Conservation (phyloP, 2,797 vertebrate genomes). For the Zonotrichia albicollis region DNA sequence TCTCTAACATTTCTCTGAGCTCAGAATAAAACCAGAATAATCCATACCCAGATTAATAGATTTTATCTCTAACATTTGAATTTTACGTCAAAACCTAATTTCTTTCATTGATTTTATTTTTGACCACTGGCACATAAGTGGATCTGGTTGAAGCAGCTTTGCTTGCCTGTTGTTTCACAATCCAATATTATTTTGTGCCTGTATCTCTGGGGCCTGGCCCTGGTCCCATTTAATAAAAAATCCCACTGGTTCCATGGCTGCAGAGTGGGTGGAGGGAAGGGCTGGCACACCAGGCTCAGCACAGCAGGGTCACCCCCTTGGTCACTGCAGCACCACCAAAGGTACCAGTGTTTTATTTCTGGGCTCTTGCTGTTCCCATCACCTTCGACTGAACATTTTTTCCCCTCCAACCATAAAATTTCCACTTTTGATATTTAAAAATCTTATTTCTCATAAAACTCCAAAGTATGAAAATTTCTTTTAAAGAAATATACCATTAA, state of each 20-base stretch:
- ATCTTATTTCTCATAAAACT: slow-evolving; percentile 70
- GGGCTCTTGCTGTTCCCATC: neutral
- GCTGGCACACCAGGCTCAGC: accelerated
- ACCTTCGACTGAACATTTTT: neutral
- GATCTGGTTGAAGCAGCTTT: neutral
- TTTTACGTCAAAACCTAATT: neutral
- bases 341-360: neutral
- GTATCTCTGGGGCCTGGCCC: neutral
- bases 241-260: neutral
- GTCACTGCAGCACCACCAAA: neutral
- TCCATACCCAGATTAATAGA: neutral
- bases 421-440: slow-evolving; percentile 65
- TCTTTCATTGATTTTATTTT: neutral
- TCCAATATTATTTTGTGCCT: neutral
- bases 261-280: neutral
- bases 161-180: neutral
- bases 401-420: slow-evolving; percentile 44
- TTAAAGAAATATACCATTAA: slow-evolving; percentile 61
- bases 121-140: neutral
- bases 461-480: slow-evolving; percentile 63
- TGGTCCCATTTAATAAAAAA: neutral
- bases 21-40: neutral
- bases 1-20: neutral
- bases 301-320: accelerated
- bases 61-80: neutral